Evolutionary conservation across 2,797 vertebrate genomes (phyloP).

Genomic region (Capromys pilorides): DNA sequence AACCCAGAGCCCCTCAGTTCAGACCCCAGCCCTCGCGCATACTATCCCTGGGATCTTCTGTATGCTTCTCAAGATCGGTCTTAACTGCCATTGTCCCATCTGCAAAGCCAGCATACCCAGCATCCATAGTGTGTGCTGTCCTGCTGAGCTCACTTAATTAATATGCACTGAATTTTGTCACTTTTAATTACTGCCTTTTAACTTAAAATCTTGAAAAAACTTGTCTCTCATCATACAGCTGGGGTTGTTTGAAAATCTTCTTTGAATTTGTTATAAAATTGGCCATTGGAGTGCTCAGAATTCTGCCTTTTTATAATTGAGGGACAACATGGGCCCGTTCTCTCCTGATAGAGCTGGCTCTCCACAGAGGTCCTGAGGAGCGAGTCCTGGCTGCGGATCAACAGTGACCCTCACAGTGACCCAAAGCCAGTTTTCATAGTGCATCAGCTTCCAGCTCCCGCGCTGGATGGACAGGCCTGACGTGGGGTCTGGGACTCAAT

Average conservation of each 20-base stretch:
- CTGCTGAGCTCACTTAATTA: background rate
- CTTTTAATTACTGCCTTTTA: background rate
- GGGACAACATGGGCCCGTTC: background rate
- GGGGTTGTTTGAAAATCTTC: background rate
- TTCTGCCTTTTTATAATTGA: background rate
- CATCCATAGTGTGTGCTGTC: background rate
- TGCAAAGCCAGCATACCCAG: background rate
- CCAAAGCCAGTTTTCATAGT: background rate
- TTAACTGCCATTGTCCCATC: conserved; percentile 13
- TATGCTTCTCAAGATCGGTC: background rate
- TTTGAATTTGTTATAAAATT: conserved; percentile 40
- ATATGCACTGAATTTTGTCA: background rate
- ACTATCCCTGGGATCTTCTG: background rate
- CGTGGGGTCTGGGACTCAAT: background rate
- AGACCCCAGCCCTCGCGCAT: background rate
- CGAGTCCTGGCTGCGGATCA: background rate
- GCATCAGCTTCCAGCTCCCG: background rate
- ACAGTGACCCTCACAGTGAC: background rate
- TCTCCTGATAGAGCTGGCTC: background rate
- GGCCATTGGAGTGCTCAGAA: background rate
- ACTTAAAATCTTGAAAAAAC: conserved; percentile 2
- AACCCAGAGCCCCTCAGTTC: background rate
- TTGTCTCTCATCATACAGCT: background rate
- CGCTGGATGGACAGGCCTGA: no score
- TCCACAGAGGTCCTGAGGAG: background rate